Evolutionary conservation across 2,797 vertebrate species (phyloP).

Genomic region (Lithobates pipiens): DNA sequence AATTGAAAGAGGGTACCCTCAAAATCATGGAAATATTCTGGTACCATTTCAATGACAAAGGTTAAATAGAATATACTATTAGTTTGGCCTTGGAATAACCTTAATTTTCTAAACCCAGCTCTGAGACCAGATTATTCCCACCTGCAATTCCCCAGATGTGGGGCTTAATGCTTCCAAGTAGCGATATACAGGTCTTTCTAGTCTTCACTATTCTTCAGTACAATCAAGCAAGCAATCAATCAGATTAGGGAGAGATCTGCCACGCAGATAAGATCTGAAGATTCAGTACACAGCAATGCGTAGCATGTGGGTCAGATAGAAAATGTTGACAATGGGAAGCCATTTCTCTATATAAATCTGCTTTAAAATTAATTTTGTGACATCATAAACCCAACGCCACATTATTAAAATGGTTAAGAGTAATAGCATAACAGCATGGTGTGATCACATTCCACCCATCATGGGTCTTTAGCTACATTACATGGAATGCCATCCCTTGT

Average conservation of each 20-base stretch:
- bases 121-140: slow-evolving; percentile 14
- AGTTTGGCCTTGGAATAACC: not conserved
- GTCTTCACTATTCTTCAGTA: slow-evolving; percentile 28
- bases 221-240: slow-evolving; percentile 45
- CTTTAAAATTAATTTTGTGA: too few species aligned
- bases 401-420: too few species aligned
- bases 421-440: too few species aligned
- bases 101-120: not conserved
- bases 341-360: too few species aligned
- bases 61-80: not conserved
- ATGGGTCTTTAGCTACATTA: too few species aligned
- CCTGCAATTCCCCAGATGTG: not conserved
- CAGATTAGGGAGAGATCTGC: slow-evolving; percentile 29
- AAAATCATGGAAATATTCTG: not conserved
- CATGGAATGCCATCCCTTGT: too few species aligned
- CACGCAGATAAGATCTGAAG: slow-evolving; percentile 19
- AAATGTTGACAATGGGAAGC: too few species aligned
- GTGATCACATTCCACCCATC: too few species aligned
- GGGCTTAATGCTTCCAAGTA: not conserved
- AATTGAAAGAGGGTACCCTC: not conserved
- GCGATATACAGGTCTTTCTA: not conserved
- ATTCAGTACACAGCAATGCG: not conserved
- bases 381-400: too few species aligned
- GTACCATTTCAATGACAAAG: not conserved
- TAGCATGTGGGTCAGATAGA: not conserved